These are phyloP conservation scores for Channa argus DNA, from an alignment of 2,113 vertebrate genomes.

Conservation along the genomic window DNA sequence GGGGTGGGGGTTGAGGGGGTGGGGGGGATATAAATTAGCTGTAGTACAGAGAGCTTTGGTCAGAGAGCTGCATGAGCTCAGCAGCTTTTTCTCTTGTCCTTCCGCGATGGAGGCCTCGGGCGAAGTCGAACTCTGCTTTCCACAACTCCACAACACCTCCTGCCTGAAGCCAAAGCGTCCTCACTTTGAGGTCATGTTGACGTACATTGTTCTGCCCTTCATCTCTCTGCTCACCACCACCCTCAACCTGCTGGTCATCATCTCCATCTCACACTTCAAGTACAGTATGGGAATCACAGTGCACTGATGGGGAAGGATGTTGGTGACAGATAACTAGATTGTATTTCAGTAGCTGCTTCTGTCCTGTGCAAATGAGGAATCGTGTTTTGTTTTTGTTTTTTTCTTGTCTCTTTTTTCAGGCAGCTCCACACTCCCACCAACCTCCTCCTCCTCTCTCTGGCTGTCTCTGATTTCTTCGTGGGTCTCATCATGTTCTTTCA, in stretches of 20 bases:
- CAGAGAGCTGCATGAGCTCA: no score
- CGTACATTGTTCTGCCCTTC: constrained; percentile 35
- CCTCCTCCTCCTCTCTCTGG: constrained; percentile 6
- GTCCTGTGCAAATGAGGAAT: no score
- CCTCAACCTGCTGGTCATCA: constrained; percentile 61
- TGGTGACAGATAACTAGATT: no score
- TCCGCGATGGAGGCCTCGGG: no score
- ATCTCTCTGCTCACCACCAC: constrained; percentile 71
- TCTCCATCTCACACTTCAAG: constrained; percentile 66
- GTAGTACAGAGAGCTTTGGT: no score
- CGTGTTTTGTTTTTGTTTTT: no score
- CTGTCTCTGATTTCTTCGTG: constrained; percentile 1
- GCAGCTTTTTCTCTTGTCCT: no score
- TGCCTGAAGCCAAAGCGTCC: background rate
- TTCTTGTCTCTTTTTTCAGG: background rate
- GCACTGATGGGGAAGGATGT: no score
- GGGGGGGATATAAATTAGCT: no score
- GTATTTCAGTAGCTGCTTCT: no score
- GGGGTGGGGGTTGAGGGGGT: no score
- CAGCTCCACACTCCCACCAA: constrained; percentile 8
- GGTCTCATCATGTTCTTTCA: background rate
- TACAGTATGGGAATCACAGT: no score
- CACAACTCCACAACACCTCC: constrained; percentile 27
- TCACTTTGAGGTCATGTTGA: constrained; percentile 50
- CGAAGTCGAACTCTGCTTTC: background rate